These are phyloP conservation scores for Erpornis zantholeuca DNA, from an alignment of 2,113 vertebrate genomes.

Conservation along the genomic window DNA sequence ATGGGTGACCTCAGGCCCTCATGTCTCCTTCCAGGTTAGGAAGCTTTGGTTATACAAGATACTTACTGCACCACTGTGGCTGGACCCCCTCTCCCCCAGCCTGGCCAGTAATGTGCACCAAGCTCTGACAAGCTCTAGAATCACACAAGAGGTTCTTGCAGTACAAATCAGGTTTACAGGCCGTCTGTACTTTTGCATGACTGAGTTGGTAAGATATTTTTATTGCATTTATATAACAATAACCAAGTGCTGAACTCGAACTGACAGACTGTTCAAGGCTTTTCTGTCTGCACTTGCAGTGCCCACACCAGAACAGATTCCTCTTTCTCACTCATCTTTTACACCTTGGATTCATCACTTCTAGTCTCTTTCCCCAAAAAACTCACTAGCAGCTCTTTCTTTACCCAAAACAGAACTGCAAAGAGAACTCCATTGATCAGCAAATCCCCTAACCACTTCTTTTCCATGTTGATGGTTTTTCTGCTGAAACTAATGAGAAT, in stretches of 20 bases:
- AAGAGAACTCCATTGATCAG: not conserved
- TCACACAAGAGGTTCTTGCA: not conserved
- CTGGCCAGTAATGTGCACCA: rapidly evolving
- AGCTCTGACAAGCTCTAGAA: not conserved
- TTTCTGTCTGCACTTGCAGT: not conserved
- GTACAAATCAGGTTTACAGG: not conserved
- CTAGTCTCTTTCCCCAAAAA: not conserved
- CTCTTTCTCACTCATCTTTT: not conserved
- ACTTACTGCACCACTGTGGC: too few relatives aligned
- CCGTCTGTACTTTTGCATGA: not conserved
- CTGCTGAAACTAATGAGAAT: not conserved
- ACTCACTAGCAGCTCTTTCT: not conserved
- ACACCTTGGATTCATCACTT: not conserved
- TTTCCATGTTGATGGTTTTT: not conserved
- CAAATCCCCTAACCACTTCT: not conserved
- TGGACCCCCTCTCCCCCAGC: not conserved
- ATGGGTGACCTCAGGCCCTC: not conserved
- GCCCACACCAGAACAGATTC: not conserved
- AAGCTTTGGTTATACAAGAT: not conserved
- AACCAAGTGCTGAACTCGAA: not conserved
- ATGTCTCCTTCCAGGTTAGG: not conserved
- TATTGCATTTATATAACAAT: not conserved
- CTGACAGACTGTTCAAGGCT: not conserved
- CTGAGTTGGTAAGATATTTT: not conserved
- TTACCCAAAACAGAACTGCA: not conserved